Evolutionary conservation across 2,797 vertebrate species (phyloP).

Genomic region (Tamandua tetradactyla): DNA sequence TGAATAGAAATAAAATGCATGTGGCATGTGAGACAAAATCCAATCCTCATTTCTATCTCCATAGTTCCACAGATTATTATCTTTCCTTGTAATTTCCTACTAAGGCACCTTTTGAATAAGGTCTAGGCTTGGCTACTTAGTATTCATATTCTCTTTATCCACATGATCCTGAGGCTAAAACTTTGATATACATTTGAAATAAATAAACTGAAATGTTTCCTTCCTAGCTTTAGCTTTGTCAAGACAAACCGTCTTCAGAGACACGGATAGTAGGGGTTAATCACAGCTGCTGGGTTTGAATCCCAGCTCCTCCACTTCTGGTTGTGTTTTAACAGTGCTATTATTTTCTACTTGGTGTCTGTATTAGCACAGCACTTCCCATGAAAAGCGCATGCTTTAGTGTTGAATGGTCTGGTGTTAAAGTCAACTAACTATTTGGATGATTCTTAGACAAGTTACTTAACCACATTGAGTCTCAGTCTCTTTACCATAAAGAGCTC

Average conservation of each 20-base stretch:
- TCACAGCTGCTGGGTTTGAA: neutral
- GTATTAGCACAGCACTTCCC: neutral
- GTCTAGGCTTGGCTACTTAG: neutral
- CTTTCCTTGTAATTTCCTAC: conserved; percentile 21
- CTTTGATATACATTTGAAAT: neutral
- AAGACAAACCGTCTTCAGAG: neutral
- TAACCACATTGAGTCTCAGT: neutral
- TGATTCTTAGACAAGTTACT: neutral
- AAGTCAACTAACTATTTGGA: neutral
- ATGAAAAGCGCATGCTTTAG: neutral
- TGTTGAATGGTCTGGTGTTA: neutral
- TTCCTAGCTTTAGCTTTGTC: neutral
- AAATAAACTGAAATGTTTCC: conserved; percentile 1
- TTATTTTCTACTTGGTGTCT: conserved; percentile 4
- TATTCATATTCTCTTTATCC: conserved; percentile 31
- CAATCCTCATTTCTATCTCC: neutral
- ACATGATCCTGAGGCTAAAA: neutral
- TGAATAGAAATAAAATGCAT: conserved; percentile 47
- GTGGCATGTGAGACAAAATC: conserved; percentile 2
- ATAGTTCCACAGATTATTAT: neutral
- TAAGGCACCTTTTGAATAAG: conserved; percentile 6
- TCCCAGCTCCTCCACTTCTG: neutral
- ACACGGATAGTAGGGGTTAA: neutral
- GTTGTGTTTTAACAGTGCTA: neutral
- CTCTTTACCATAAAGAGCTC: neutral